These are phyloP conservation scores for Pristionchus maxplancki DNA, from an alignment of 2,888 invertebrate species.

Conservation along the genomic window DNA sequence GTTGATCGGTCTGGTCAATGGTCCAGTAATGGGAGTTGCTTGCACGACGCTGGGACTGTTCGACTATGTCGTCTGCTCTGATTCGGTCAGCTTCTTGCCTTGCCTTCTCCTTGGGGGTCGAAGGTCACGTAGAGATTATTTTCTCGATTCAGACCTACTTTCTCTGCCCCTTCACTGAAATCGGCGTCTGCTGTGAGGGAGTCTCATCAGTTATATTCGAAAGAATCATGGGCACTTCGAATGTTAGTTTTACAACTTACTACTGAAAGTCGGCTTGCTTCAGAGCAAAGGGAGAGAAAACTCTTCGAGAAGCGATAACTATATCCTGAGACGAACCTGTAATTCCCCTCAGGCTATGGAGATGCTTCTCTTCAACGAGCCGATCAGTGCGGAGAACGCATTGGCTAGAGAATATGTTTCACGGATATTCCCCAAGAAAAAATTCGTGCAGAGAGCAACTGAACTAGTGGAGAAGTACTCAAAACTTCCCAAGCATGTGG, in stretches of 20 bases:
- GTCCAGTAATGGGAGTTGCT: conserved; percentile 94
- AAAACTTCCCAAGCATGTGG: conserved; percentile 44
- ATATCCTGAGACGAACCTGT: not conserved
- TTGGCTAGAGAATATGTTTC: conserved; percentile 21
- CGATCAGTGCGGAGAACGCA: conserved; percentile 26
- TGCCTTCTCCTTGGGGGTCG: not conserved
- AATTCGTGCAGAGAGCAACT: conserved; percentile 22
- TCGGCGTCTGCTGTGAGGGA: conserved; percentile 40
- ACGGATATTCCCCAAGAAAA: not conserved
- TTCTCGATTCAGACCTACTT: conserved; percentile 18
- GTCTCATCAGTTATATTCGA: conserved; percentile 6
- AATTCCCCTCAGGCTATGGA: not conserved
- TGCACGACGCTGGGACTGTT: conserved; percentile 89
- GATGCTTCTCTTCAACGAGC: conserved; percentile 47
- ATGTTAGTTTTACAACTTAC: not conserved
- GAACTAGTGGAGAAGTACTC: conserved; percentile 33
- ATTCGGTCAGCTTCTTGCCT: conserved; percentile 83
- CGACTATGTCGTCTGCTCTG: conserved; percentile 91
- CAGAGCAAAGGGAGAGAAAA: too few relatives aligned
- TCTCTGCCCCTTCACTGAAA: conserved; percentile 1
- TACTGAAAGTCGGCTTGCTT: too few relatives aligned
- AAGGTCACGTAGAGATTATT: too few relatives aligned
- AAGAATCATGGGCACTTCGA: conserved; percentile 42
- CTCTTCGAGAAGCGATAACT: too few relatives aligned
- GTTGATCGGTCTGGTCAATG: conserved; percentile 91